These are phyloP conservation scores for Dasypogon diadema DNA, from an alignment of 2,888 invertebrate species.

Conservation along the genomic window DNA sequence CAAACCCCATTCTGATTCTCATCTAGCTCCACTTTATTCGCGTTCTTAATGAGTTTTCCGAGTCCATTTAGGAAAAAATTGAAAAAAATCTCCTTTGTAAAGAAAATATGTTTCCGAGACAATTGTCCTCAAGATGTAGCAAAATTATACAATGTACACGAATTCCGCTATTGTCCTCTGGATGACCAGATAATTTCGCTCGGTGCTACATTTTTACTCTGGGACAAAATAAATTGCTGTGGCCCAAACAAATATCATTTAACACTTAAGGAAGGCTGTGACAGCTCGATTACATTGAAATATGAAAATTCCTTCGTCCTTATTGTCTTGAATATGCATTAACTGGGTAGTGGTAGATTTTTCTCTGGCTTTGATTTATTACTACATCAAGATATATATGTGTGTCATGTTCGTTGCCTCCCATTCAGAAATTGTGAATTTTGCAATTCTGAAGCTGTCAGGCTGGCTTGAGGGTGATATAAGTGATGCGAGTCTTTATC, in stretches of 20 bases:
- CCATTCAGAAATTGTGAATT: slow-evolving; percentile 8
- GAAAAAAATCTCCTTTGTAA: background rate
- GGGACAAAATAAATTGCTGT: background rate
- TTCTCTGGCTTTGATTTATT: slow-evolving; percentile 24
- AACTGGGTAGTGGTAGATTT: background rate
- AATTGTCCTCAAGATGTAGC: background rate
- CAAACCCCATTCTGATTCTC: too few relatives aligned
- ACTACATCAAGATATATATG: slow-evolving; percentile 4
- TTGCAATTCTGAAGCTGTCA: slow-evolving; percentile 23
- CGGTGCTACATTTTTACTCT: background rate
- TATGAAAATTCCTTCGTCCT: slow-evolving; percentile 31
- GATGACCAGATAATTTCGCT: slow-evolving; percentile 8
- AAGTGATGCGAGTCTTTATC: slow-evolving; percentile 17
- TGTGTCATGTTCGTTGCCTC: background rate
- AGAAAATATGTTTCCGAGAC: background rate
- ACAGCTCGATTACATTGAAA: slow-evolving; percentile 40
- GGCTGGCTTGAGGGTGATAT: slow-evolving; percentile 4
- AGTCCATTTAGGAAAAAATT: background rate
- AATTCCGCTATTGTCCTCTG: background rate
- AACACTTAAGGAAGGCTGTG: slow-evolving; percentile 4
- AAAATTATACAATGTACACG: background rate
- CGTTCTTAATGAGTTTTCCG: too few relatives aligned
- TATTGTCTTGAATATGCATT: slow-evolving; percentile 19
- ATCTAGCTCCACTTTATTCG: too few relatives aligned
- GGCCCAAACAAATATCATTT: slow-evolving; percentile 7